Base-by-base conservation (phyloP, 2,113 vertebrate species). In the Myotis yumanensis region DNA sequence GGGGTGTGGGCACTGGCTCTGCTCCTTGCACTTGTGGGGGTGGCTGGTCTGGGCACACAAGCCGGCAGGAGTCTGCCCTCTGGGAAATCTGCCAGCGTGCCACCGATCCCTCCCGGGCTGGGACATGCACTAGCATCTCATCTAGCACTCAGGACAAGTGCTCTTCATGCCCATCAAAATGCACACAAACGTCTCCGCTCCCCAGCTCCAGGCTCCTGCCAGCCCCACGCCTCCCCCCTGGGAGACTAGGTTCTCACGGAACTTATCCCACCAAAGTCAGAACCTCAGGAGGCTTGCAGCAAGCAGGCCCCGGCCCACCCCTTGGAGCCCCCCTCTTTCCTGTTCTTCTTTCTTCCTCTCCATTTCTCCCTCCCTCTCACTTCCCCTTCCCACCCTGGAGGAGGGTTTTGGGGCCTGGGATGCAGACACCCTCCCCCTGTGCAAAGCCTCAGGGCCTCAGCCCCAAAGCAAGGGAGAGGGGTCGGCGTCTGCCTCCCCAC, bases 81-180 rank as follows among this genome's bases (percentile, higher is more conserved):
- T 0, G 23, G 28, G 83, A 68, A 81, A 18, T 76, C 77, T 72
- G 75, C 89, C 37, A 10, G 83, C 3, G 48, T 62, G 75, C 80
- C 2, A 28, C 23, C 0, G 43, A 84, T 54, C 72, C 62, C 48
- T 83, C 73, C 62, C 54, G 46, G 15, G 35, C 80, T 12, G 68
- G 76, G 87, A 73, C 95, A 35, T 91, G 92, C 30, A 0, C 71
- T 15, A 66, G 92, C 94, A 92, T 94, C 66, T 93, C 76, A 95
- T 93, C 87, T 46, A 82, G 88, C 81, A 59, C 92, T 97, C 93
- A 71, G 69, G 52, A 40, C 1, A 0, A 73, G 46, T 0, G 18
- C 73, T 75, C 82, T 80, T 91, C 94, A 92, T 43, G 79, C 51
- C 30, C 37, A 95, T 97, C 95, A 83, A 64, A 82, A 95, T 89